Base-by-base conservation (phyloP, 2,113 vertebrate genomes). In the Lathamus discolor region DNA sequence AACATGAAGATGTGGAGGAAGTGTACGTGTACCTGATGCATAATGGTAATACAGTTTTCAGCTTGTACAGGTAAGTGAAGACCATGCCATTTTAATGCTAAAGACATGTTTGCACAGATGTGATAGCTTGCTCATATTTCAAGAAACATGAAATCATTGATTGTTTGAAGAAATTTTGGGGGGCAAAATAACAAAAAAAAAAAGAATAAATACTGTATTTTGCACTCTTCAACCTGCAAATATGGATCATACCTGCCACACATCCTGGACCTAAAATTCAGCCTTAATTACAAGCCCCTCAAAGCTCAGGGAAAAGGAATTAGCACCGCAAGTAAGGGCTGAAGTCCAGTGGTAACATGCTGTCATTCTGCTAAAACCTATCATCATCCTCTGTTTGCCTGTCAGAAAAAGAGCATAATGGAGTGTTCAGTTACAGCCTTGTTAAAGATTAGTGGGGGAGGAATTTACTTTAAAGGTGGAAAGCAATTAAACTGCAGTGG, bases 21-120 rank as follows among this genome's bases (percentile, higher is more conserved):
- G 98, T 98, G 5, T 98, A 98, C 0, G 98, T 98, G 48, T 98
- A 98, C 93, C 96, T 98, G n/a, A 98, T 98, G 98, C 98, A 98
- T 83, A 98, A 98, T 3, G 98, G 98, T 33, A 98, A 98, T 25
- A 98, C 98, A 3, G 98, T 98, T 77, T 98, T 98, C 96, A 98
- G 98, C 87, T 98, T 98, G 97, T 98, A 98, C 24, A 98, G 98
- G 98, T 98, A 95, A 72, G 97, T 88, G 57, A 64, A 37, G 17
- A 5, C 24, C 14, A 63, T 6, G 25, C 5, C 10, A 33, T 54
- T 67, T 85, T 59, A 77, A 67, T 24, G n/a, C 22, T 79, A 39
- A 82, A 83, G 24, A 33, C 5, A 12, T 12, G 10, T 51, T 52
- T 78, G 18, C n/a, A 69, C 10, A 35, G 13, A 43, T 43, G 17